A percentile compares a stretch with the other conserved stretches of the same genome.
Conservation (phyloP, 2,113 vertebrate genomes). For the Solenodon paradoxus region DNA sequence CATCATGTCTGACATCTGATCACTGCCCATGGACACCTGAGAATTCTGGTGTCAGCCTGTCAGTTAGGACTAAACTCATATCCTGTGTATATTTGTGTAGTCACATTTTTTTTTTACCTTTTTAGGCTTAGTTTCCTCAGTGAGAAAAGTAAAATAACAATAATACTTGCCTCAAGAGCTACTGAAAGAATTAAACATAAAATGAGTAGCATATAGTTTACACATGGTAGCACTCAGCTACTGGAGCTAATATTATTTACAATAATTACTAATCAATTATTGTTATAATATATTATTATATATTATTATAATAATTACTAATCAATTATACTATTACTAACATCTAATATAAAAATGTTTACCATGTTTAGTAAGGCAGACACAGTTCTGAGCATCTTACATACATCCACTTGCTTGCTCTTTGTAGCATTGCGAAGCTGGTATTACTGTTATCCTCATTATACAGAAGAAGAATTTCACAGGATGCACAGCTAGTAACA, state of each 20-base stretch:
- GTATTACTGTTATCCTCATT: not conserved
- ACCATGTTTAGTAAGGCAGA: not conserved
- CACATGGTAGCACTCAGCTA: not conserved
- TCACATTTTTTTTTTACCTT: not conserved
- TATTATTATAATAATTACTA: not conserved
- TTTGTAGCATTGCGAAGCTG: not conserved
- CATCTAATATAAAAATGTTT: not conserved
- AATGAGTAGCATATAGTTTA: not conserved
- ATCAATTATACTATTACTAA: not conserved
- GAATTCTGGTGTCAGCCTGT: not conserved
- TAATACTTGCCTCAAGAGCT: not conserved
- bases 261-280: no score
- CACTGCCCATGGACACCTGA: accelerated
- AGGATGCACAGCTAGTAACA: not conserved
- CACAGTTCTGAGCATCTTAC: not conserved
- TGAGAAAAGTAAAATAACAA: not conserved
- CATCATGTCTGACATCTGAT: not conserved
- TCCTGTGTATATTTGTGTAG: not conserved
- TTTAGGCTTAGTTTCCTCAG: not conserved
- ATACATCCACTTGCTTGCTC: not conserved
- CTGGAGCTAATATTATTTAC: not conserved
- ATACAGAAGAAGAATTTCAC: not conserved
- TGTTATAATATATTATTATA: no score
- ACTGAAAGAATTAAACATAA: not conserved
- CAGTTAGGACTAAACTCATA: no score